A percentile compares a stretch with the other conserved stretches of the same genome.
These are phyloP conservation scores for Felis chaus DNA, from an alignment of 2,113 vertebrate genomes.

Conservation along the genomic window DNA sequence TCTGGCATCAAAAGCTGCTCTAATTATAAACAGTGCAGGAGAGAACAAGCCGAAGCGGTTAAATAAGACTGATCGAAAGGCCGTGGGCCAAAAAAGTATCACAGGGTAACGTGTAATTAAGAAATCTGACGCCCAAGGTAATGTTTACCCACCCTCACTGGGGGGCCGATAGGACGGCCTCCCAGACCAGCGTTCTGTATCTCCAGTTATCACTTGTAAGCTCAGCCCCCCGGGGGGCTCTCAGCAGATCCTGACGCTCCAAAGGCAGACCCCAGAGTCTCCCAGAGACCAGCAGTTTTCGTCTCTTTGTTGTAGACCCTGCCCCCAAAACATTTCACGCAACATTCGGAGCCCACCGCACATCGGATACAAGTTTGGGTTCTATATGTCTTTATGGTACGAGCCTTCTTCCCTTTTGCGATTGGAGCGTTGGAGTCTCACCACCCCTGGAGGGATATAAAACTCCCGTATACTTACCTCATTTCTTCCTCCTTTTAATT, in stretches of 20 bases:
- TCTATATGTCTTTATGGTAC: not conserved
- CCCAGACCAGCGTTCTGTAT: not conserved
- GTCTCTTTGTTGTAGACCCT: not conserved
- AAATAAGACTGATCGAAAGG: slow-evolving; percentile 56
- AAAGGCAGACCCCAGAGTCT: not conserved
- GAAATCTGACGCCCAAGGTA: slow-evolving; percentile 50
- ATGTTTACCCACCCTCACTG: not conserved
- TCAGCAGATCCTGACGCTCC: not conserved
- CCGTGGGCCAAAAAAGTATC: slow-evolving; percentile 49
- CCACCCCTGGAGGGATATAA: not conserved
- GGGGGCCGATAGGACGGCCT: fast-evolving
- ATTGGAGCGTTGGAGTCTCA: not conserved
- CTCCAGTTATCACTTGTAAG: not conserved
- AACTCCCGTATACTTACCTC: not conserved
- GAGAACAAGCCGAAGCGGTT: slow-evolving; percentile 44
- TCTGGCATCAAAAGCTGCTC: not conserved
- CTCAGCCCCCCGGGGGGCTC: not conserved
- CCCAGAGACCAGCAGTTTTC: not conserved
- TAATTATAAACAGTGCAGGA: slow-evolving; percentile 27
- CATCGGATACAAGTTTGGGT: not conserved
- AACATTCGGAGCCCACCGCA: not conserved
- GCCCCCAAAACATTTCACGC: not conserved
- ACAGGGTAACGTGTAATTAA: slow-evolving; percentile 49
- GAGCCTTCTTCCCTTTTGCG: not conserved
- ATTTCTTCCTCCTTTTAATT: not conserved